phyloP scores from a whole-genome alignment of 2,888 invertebrate species.

The Perizoma flavofasciatum region DNA sequence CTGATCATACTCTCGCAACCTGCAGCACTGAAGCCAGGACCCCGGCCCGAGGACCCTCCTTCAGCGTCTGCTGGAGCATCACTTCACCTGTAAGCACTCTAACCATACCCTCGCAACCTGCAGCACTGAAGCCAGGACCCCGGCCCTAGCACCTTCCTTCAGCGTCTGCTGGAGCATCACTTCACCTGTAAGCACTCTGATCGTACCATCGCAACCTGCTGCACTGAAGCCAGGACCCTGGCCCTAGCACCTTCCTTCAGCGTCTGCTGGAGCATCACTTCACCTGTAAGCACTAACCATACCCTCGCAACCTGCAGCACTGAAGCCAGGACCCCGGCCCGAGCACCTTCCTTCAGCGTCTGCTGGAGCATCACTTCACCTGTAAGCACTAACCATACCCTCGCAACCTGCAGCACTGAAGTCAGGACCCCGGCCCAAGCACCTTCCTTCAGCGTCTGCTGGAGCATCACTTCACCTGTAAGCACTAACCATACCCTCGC shows the following conservation, averaged over 20 bases:
- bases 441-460: slow-evolving; percentile 95
- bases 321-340: slow-evolving; percentile 78
- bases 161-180: slow-evolving; percentile 39
- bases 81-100: slow-evolving; percentile 57
- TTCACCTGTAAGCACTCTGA: slow-evolving; percentile 51
- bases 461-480: slow-evolving; percentile 81
- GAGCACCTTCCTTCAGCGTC: too few relatives aligned
- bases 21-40: slow-evolving; percentile 87
- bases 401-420: too few relatives aligned
- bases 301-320: slow-evolving; percentile 89
- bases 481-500: too few relatives aligned
- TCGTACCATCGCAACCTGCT: slow-evolving; percentile 87
- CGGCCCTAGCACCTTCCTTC: too few relatives aligned
- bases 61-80: slow-evolving; percentile 19
- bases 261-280: slow-evolving; percentile 40
- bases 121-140: slow-evolving; percentile 87
- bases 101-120: slow-evolving; percentile 85
- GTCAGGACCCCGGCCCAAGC: slow-evolving; percentile 92
- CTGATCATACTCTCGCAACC: slow-evolving; percentile 85
- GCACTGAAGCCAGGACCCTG: slow-evolving; percentile 85
- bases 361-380: slow-evolving; percentile 47
- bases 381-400: slow-evolving; percentile 44
- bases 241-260: too few relatives aligned
- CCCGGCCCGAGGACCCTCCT: too few relatives aligned
- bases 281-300: slow-evolving; percentile 51